Base-by-base conservation (phyloP, 2,888 invertebrate genomes). In the Ctena decussata region DNA sequence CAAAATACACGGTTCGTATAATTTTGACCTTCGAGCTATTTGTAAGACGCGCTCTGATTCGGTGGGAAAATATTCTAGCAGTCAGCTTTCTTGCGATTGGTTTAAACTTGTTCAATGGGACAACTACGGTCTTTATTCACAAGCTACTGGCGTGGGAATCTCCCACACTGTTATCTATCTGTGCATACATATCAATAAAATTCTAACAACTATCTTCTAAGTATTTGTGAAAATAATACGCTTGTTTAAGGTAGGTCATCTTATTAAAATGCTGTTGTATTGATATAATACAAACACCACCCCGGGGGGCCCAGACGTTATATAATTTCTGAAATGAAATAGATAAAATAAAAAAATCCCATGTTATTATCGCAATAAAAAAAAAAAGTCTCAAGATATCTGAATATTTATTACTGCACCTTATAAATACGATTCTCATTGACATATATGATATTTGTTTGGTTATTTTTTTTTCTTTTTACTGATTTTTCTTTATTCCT, bases 141-240 rank as follows among this genome's bases (percentile, higher is more conserved):
- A 87, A 90, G 86, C 84, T 57, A 18, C 35, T 77, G 91, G 87
- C 91, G 91, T 91, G 92, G 92, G 91, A 92, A 91, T 82, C 69
- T 30, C 30, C 15, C 35, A 77, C 39, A 30, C 30, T 57, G 32
- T 35, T 65, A 32, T 65, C 35, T 60, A 27, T 60, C 30, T 27
- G 27, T 65, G 65, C 35, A 35, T 65, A 35, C 18, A 65, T 65
- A 35, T 32, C 18, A 35, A 65, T 65, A 35, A 65, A 65, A 24
- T 12, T 30, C 32, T 35, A 30, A 65, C 65, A 65, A 65, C 65
- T 3, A 1, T 65, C 65, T 30, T 65, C 32, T 65, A 65, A 65
- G 65, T 65, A 53, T 53, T 53, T 53, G 53, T 53, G 21, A 53
- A 53, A 53, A 53, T 53, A 41, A 53, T 53, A 53, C 53, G n/a